These are phyloP conservation scores for Tuta absoluta DNA, from an alignment of 2,888 invertebrate species.

Conservation along the genomic window DNA sequence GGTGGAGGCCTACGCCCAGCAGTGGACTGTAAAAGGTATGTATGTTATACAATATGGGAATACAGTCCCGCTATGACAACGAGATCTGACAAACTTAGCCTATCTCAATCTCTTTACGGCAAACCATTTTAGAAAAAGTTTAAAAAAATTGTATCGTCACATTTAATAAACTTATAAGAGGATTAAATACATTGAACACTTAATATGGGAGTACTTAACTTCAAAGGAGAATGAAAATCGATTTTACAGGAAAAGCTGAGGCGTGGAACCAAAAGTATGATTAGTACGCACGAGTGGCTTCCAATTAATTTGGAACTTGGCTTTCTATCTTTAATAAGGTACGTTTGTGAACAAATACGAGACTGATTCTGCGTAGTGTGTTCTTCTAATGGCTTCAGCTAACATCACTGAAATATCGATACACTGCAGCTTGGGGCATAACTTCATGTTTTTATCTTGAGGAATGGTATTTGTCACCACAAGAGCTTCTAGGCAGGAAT, in stretches of 20 bases:
- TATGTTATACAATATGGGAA: no score
- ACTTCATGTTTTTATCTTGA: constrained; percentile 92
- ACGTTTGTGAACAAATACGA: constrained; percentile 99
- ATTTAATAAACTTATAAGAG: no score
- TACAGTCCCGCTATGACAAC: no score
- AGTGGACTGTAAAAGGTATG: no score
- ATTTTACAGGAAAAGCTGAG: background rate
- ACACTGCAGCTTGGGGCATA: constrained; percentile 89
- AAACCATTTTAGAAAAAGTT: no score
- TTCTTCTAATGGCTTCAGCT: constrained; percentile 98
- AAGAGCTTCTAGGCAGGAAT: constrained; percentile 92
- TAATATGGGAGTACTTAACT: background rate
- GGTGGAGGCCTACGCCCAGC: no score
- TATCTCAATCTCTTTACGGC: no score
- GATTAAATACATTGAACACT: background rate
- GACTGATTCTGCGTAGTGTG: constrained; percentile 99
- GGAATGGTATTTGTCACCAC: constrained; percentile 97
- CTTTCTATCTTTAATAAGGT: constrained; percentile 84
- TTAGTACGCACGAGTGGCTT: background rate
- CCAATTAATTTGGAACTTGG: background rate
- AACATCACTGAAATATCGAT: constrained; percentile 99
- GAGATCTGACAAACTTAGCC: no score
- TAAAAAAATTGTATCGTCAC: no score
- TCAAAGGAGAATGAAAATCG: background rate
- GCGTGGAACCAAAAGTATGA: background rate